phyloP scores from a whole-genome alignment of 1,140 invertebrate species.

The Apis dorsata region DNA sequence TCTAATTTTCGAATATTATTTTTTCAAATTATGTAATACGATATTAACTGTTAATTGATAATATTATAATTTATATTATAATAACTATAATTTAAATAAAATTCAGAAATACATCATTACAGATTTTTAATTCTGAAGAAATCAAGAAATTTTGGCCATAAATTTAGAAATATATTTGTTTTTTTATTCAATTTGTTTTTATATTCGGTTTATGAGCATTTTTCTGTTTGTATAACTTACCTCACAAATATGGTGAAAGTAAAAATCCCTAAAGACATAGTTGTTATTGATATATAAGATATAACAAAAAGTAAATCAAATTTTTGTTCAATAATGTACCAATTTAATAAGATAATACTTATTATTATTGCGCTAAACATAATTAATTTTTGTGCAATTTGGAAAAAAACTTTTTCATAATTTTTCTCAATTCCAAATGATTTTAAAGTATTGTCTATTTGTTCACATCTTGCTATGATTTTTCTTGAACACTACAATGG shows the following conservation, averaged over 20 bases:
- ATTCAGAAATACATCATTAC: background rate
- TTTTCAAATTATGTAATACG: no score
- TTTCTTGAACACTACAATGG: background rate
- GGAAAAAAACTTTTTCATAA: background rate
- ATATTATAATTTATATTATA: no score
- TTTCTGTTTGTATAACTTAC: background rate
- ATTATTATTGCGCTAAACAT: background rate
- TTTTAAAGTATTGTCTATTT: background rate
- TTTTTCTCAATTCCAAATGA: background rate
- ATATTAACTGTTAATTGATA: no score
- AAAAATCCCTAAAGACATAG: background rate
- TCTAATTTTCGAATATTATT: no score
- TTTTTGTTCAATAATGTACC: no score
- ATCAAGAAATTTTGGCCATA: background rate
- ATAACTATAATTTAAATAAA: no score
- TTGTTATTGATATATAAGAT: background rate
- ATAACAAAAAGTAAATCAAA: background rate
- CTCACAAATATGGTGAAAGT: background rate
- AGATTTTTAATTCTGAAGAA: background rate
- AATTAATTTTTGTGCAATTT: background rate
- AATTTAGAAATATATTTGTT: background rate
- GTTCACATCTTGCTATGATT: background rate
- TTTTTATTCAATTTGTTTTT: background rate
- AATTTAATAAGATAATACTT: background rate
- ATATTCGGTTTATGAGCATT: background rate